Percentiles rank a stretch among this genome's conserved stretches.
phyloP scores from a whole-genome alignment of 2,797 vertebrate species.

The Liasis olivaceus region DNA sequence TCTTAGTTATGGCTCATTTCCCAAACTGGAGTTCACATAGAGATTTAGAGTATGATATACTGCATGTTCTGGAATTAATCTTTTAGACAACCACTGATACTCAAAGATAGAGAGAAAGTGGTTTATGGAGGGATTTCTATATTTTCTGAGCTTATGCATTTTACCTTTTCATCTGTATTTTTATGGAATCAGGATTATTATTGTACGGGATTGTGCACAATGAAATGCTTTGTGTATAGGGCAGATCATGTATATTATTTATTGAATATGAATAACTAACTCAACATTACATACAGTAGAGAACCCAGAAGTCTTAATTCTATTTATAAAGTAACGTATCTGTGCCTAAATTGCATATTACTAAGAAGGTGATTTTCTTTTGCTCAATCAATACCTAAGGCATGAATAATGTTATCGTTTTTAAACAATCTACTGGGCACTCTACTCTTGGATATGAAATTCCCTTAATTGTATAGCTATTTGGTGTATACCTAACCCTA shows the following conservation, averaged over 20 bases:
- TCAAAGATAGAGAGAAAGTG: background rate
- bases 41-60: background rate
- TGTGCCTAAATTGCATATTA: slow-evolving; percentile 29
- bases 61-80: background rate
- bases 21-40: background rate
- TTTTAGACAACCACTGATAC: background rate
- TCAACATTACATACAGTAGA: background rate
- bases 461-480: slow-evolving; percentile 18
- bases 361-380: slow-evolving; percentile 28
- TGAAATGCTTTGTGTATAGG: background rate
- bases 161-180: background rate
- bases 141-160: background rate
- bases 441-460: slow-evolving; percentile 19
- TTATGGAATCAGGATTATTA: background rate
- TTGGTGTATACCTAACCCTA: slow-evolving; percentile 31
- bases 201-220: background rate
- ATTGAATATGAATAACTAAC: slow-evolving; percentile 1
- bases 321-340: slow-evolving; percentile 12
- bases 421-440: slow-evolving; percentile 43
- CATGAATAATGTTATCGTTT: slow-evolving; percentile 47
- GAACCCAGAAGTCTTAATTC: slow-evolving; percentile 18
- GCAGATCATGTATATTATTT: background rate
- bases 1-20: background rate
- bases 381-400: slow-evolving; percentile 42
- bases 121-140: background rate